These are phyloP conservation scores for Esox niger DNA, from an alignment of 2,113 vertebrate species.

Conservation along the genomic window DNA sequence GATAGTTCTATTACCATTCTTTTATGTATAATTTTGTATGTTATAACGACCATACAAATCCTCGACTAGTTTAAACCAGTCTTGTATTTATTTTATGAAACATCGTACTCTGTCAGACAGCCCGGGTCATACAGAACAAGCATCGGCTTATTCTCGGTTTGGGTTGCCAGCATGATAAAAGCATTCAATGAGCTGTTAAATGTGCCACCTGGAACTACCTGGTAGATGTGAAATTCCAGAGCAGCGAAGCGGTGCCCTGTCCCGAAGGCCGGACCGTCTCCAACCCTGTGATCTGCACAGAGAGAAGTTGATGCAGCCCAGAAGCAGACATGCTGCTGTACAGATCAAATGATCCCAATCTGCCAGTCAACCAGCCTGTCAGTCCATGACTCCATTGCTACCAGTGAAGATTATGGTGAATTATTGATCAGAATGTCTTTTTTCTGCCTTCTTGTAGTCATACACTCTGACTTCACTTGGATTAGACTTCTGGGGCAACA, in stretches of 20 bases:
- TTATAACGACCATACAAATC: slow-evolving; percentile 12
- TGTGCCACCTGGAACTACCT: slow-evolving; percentile 35
- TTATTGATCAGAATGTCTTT: slow-evolving; percentile 71
- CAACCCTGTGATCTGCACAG: slow-evolving; percentile 32
- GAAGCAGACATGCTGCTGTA: slow-evolving; percentile 36
- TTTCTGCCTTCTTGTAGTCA: slow-evolving; percentile 40
- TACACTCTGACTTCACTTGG: slow-evolving; percentile 38
- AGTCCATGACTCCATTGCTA: slow-evolving; percentile 33
- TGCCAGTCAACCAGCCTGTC: slow-evolving; percentile 67
- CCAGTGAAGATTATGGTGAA: slow-evolving; percentile 63
- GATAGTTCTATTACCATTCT: not conserved
- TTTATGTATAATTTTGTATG: slow-evolving; percentile 14
- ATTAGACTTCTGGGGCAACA: slow-evolving; percentile 63
- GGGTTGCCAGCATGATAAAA: slow-evolving; percentile 26
- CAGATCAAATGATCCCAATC: slow-evolving; percentile 69
- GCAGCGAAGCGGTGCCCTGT: slow-evolving; percentile 28
- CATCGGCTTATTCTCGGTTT: slow-evolving; percentile 1
- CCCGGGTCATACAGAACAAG: slow-evolving; percentile 12
- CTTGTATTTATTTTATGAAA: not conserved
- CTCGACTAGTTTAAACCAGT: not conserved
- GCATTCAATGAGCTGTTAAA: slow-evolving; percentile 35
- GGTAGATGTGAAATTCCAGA: slow-evolving; percentile 49
- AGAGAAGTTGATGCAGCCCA: not conserved
- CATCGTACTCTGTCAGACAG: slow-evolving; percentile 9
- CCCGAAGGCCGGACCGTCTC: slow-evolving; percentile 33